phyloP scores from a whole-genome alignment of 2,888 invertebrate species.

The Aproaerema taeniolella region DNA sequence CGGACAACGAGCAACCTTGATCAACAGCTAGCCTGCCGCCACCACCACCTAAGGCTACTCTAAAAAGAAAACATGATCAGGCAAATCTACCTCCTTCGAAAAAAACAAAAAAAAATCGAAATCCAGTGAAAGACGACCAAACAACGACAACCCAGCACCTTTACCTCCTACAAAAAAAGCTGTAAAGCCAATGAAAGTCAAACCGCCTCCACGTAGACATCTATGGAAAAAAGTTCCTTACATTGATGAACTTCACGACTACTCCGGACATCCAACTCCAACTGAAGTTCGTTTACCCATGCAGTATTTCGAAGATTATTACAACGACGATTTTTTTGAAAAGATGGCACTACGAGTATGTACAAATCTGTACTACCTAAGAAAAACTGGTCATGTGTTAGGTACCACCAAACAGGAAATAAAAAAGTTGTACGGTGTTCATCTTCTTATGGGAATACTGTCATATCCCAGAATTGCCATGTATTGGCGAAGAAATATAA shows the following conservation, averaged over 20 bases:
- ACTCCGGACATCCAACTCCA: constrained; percentile 6
- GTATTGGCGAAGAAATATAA: constrained; percentile 12
- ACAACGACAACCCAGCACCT: neutral
- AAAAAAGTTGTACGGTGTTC: constrained; percentile 10
- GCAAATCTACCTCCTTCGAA: neutral
- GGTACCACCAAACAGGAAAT: constrained; percentile 12
- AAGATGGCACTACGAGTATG: constrained; percentile 12
- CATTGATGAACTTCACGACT: constrained; percentile 10
- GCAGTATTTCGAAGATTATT: constrained; percentile 14
- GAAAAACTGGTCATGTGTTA: constrained; percentile 13
- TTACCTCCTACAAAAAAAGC: neutral
- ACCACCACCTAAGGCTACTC: neutral
- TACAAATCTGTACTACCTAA: constrained; percentile 15
- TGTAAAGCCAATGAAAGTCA: constrained; percentile 2
- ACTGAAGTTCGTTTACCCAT: constrained; percentile 11
- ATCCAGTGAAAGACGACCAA: constrained; percentile 1
- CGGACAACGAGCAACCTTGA: too few species aligned
- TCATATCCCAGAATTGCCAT: constrained; percentile 14
- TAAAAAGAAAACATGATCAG: neutral
- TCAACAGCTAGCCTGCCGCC: too few species aligned
- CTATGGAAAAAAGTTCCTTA: constrained; percentile 4
- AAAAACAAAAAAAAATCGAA: too few species aligned
- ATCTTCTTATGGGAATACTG: constrained; percentile 14
- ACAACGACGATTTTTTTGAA: constrained; percentile 14
- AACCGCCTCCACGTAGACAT: neutral